Evolutionary conservation across 1,140 invertebrate species (phyloP).

Genomic region (Polyergus mexicanus): DNA sequence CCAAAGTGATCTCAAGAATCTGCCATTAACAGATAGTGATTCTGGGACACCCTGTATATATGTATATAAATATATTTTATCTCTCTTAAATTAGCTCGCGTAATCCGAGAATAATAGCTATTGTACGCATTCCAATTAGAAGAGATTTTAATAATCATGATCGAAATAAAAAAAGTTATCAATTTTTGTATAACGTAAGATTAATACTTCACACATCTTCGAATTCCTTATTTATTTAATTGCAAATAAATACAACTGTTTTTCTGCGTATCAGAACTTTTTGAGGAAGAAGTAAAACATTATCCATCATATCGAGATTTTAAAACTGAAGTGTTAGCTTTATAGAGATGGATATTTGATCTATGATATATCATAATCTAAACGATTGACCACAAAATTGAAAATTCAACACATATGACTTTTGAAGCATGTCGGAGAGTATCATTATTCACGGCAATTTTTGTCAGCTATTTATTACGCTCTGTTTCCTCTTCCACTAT

Average conservation of each 20-base stretch:
- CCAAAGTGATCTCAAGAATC: no score
- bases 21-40: no score
- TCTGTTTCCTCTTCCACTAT: slow-evolving; percentile 13
- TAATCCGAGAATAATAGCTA: no score
- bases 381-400: background rate
- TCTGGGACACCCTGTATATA: no score
- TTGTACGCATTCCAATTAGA: no score
- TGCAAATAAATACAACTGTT: background rate
- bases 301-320: background rate
- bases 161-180: no score
- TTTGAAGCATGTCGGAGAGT: slow-evolving; percentile 11
- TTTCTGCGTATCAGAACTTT: background rate
- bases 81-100: no score
- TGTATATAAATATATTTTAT: no score
- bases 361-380: background rate
- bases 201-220: background rate
- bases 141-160: no score
- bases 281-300: background rate
- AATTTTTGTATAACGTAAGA: background rate
- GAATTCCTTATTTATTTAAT: background rate
- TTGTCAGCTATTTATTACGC: slow-evolving; percentile 44
- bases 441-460: slow-evolving; percentile 42
- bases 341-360: background rate
- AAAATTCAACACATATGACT: slow-evolving; percentile 20
- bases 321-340: background rate